Evolutionary conservation across 2,888 invertebrate species (phyloP), one percentile per base, ranked within the genome.

Genomic region (Pyralis farinalis): DNA sequence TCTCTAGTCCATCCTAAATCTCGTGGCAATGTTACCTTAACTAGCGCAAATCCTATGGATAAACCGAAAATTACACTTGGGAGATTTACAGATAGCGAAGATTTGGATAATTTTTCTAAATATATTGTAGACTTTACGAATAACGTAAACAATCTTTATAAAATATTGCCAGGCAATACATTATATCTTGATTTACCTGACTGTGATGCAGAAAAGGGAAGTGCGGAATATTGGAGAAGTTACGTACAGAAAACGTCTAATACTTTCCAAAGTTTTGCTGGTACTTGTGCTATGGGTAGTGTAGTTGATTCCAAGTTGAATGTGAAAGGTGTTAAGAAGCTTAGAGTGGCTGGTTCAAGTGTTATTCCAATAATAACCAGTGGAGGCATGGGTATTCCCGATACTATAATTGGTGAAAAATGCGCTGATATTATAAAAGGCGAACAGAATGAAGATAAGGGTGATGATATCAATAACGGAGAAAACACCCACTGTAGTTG

Each of bases 261-360:
- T 30, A 93, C 93, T 0, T 91, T 93, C 40, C 94, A 93, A 58
- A 94, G 94, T 69, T 93, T 92, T 0, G 81, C 90, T 0, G 92
- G 94, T 0, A 94, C 94, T 0, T 91, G 92, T 39, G 93, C 93
- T 62, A 94, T 95, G 94, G 94, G 94, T 0, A 90, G 92, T 0
- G 94, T 94, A 1, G 92, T 94, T 0, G 92, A 93, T 65, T 85
- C 90, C 0, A 62, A 91, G 16, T 69, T 94, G 7, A 40, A 37
- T 1, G 63, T 64, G 0, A 37, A 28, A n/a, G 49, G 53, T 0
- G 43, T 63, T 0, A 6, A 39, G 0, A 41, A 34, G 2, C 34
- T 66, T 7, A 51, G 64, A 0, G 62, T 67, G 1, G 56, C 46
- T 0, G 66, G 66, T 25, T 39, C 53, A 2, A 57, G 63, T 7